A percentile compares a stretch with the other conserved stretches of the same genome.
Conservation (phyloP, 2,113 vertebrate species). For the Ophiodon elongatus region DNA sequence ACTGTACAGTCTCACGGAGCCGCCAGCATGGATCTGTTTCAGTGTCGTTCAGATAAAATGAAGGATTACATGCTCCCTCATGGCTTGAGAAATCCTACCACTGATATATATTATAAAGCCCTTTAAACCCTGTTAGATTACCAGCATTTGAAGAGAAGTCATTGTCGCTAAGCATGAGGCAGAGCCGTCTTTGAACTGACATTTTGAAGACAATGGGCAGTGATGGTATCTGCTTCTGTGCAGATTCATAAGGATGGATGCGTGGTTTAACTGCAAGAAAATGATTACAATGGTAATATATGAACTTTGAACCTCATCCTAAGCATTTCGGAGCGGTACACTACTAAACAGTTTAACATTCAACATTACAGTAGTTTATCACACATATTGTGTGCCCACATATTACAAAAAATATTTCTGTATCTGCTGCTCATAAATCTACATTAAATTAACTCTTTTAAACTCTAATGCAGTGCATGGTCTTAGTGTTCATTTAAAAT, state of each 20-base stretch:
- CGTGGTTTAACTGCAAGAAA: too few relatives aligned
- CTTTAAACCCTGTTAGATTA: background rate
- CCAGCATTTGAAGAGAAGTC: background rate
- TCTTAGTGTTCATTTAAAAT: background rate
- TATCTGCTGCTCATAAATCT: background rate
- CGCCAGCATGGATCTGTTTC: background rate
- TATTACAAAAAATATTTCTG: background rate
- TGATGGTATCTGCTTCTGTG: background rate
- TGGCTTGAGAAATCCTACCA: background rate
- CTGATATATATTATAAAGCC: background rate
- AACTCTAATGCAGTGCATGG: background rate
- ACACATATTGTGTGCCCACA: too few relatives aligned
- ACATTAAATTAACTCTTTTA: background rate
- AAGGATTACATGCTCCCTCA: conserved; percentile 10
- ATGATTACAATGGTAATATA: background rate
- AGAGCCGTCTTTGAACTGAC: background rate
- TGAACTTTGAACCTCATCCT: background rate
- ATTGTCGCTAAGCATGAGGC: background rate
- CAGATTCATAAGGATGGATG: background rate
- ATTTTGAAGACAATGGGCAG: background rate
- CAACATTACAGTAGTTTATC: background rate
- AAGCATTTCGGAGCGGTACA: background rate
- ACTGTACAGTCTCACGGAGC: background rate
- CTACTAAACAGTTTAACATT: too few relatives aligned
- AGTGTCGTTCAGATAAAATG: conserved; percentile 15